phyloP scores from a whole-genome alignment of 2,113 vertebrate species.

The Neopipo cinnamomea region DNA sequence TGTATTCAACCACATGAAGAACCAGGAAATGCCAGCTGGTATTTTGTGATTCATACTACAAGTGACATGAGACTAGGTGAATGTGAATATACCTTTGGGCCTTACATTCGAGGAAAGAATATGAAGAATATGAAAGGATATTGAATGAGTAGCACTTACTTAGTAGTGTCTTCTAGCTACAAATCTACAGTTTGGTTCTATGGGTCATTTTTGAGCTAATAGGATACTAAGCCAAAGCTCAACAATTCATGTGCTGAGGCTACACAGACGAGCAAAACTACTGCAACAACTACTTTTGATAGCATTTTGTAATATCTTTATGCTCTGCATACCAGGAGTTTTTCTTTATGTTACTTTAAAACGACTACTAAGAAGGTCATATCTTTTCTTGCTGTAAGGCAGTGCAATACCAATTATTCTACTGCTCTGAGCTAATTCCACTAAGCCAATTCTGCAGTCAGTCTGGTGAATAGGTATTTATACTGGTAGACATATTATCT shows the following conservation, averaged over 20 bases:
- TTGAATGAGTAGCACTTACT: background rate
- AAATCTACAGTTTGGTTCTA: background rate
- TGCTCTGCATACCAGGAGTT: background rate
- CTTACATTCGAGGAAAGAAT: background rate
- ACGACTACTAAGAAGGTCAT: background rate
- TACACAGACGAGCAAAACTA: background rate
- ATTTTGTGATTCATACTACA: background rate
- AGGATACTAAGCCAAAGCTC: background rate
- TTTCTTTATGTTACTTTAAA: background rate
- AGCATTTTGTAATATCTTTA: background rate
- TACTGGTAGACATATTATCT: background rate
- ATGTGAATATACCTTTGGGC: background rate
- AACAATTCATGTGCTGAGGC: background rate
- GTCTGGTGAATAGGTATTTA: background rate
- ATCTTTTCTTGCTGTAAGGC: background rate
- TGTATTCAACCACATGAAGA: background rate
- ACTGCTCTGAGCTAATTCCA: background rate
- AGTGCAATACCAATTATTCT: background rate
- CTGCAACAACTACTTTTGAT: background rate
- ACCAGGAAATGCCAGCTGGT: background rate
- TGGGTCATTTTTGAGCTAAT: background rate
- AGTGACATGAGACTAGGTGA: background rate
- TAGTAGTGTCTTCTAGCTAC: background rate
- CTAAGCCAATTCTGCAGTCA: background rate
- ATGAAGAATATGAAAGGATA: background rate